phyloP scores from a whole-genome alignment of 2,888 invertebrate species.

The Baronia brevicornis region DNA sequence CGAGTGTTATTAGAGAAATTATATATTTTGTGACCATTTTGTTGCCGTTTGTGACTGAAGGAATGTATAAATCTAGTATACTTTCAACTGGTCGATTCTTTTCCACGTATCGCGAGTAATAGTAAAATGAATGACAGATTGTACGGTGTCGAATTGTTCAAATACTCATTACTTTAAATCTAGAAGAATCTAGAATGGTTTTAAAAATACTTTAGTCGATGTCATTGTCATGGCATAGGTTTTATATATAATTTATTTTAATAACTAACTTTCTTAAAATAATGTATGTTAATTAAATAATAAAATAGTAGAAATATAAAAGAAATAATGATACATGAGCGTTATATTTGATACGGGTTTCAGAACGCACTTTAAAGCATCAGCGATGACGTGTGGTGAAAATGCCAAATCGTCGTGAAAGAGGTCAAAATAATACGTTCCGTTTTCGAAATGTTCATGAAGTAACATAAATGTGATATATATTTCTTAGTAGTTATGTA shows the following conservation, averaged over 20 bases:
- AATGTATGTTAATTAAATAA: no score
- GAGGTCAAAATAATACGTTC: slow-evolving; percentile 29
- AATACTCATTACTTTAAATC: no score
- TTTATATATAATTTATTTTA: no score
- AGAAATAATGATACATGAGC: no score
- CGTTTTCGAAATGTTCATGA: neutral
- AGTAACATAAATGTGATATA: neutral
- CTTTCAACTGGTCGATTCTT: slow-evolving; percentile 28
- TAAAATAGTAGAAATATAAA: no score
- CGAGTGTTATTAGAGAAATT: slow-evolving; percentile 39
- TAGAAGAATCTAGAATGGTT: no score
- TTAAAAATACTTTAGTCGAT: no score
- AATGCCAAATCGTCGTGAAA: slow-evolving; percentile 23
- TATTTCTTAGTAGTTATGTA: neutral
- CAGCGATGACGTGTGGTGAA: slow-evolving; percentile 53
- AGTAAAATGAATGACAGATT: slow-evolving; percentile 14
- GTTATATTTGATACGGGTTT: slow-evolving; percentile 17
- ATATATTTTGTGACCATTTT: slow-evolving; percentile 66
- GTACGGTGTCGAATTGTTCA: slow-evolving; percentile 18
- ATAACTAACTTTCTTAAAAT: no score
- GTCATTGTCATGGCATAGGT: no score
- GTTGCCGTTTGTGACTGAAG: slow-evolving; percentile 26
- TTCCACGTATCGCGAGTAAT: slow-evolving; percentile 19
- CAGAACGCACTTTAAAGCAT: slow-evolving; percentile 43
- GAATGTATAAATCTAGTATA: slow-evolving; percentile 29